Conservation (phyloP, 30 jellyfish, hydroid and myxozoan genomes). For the Cassiopea xamachana region DNA sequence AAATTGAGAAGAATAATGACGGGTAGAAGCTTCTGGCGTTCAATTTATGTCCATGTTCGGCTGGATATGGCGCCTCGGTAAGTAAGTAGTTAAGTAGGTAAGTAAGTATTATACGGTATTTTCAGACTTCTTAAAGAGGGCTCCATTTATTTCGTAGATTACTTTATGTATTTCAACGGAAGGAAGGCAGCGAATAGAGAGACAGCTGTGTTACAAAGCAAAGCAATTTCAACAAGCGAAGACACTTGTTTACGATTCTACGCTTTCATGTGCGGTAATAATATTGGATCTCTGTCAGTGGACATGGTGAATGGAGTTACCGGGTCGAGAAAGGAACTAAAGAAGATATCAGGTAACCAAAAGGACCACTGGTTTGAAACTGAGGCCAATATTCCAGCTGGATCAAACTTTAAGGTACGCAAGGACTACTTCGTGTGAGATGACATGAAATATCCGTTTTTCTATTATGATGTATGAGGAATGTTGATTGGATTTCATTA, state of each 20-base stretch:
- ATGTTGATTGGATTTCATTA: too few species aligned
- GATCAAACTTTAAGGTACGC: constrained; percentile 15
- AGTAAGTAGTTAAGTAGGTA: too few species aligned
- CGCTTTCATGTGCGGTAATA: constrained; percentile 22
- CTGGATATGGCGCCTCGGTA: too few species aligned
- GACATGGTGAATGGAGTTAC: neutral
- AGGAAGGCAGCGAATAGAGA: neutral
- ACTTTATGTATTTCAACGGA: constrained; percentile 11
- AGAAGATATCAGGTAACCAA: constrained; percentile 14
- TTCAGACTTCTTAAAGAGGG: too few species aligned
- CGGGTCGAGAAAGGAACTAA: neutral
- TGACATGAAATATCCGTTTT: too few species aligned
- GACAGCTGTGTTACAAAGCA: constrained; percentile 15
- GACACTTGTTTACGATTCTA: constrained; percentile 31
- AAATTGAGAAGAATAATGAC: too few species aligned
- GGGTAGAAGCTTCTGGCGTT: too few species aligned
- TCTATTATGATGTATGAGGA: too few species aligned
- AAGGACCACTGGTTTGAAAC: constrained; percentile 30
- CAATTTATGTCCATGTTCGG: too few species aligned
- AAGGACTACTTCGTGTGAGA: too few species aligned
- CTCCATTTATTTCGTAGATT: constrained; percentile 22
- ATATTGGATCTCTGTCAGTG: constrained; percentile 29
- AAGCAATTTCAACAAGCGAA: neutral
- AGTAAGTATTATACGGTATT: too few species aligned
- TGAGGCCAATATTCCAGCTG: constrained; percentile 45